Evolutionary conservation across 2,888 invertebrate species (phyloP), one percentile per base, ranked within the genome.

Genomic region (Meiosimyza decipiens): DNA sequence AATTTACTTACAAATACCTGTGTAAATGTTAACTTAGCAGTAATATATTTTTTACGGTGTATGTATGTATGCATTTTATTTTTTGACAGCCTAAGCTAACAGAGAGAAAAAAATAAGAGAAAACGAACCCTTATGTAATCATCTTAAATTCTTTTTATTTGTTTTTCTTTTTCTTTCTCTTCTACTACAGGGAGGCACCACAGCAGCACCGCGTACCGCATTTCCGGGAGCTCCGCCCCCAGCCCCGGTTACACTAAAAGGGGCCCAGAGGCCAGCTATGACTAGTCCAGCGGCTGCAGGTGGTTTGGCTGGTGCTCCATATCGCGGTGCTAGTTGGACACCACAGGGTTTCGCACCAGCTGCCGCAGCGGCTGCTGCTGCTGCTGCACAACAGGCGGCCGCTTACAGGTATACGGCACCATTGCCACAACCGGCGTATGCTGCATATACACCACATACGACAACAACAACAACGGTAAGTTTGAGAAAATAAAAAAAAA

Each of bases 261-360:
- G 87, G 82, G 84, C 82, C 80, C 87, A 85, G 79, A 83, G 86
- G 81, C 84, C 87, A 82, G 85, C 86, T 80, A 87, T 87, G 87
- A 87, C 85, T 80, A 87, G 87, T 82, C 87, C 87, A 81, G 87
- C 87, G 80, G 86, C 87, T 81, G 87, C 85, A 78, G 84, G 86
- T 80, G 87, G 86, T 75, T 84, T 87, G 81, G 84, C 87, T 80
- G 86, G 86, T 78, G 85, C 86, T 76, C 85, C 83, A 68, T 87
- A 87, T 79, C 84, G 87, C 79, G 87, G 86, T 80, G 86, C 87
- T 77, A 84, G 84, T 82, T 87, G 87, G 87, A 85, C 87, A 78
- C 86, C 86, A 75, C 87, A 87, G 80, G 87, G 85, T 68, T 87
- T 87, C 81, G 85, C 87, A 79, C 85, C 87, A 73, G 83, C 86